Evolutionary conservation across 2,888 invertebrate genomes (phyloP), one percentile per base, ranked within the genome.

Genomic region (Chrysopilus asiliformis): DNA sequence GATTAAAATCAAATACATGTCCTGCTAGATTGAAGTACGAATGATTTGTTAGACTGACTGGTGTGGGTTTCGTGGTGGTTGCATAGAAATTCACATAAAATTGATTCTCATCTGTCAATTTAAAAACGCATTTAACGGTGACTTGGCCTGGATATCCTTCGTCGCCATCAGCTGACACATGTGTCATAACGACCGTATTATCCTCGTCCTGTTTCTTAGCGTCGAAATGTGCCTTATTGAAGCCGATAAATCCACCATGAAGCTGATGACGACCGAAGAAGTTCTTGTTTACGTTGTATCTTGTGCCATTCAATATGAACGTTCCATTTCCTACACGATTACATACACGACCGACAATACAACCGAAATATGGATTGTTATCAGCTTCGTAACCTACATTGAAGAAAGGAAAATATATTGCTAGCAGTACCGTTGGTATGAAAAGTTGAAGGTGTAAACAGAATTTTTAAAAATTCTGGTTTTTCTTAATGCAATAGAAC

Each of bases 11-110:
- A 18, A 22, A 48, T 15, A 49, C 54, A 64, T 91, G 87, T n/a
- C 93, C 93, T 32, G 79, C 86, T 26, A 95, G 68, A 64, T 95
- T 95, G 61, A 94, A 93, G 58, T 84, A 94, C 2, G 83, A 75
- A 53, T 91, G 82, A 58, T 83, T 85, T 31, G 89, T 89, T 38
- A 95, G 64, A 59, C 87, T 93, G 42, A 94, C 68, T 10, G 82
- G 75, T 0, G 91, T 93, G 0, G 83, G 72, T 53, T 82, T 81
- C 8, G 75, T 78, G 3, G 81, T 72, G 3, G 72, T 74, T 13
- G 85, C 86, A 44, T 68, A 72, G 69, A 83, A 86, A 42, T 76
- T 71, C 4, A 93, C 72, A 40, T 71, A 64, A 27, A 95, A 66
- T 41, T 76, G 73, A 53, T 89, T 84, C 43, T 80, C 74, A 17